Conservation (phyloP, 2,797 vertebrate genomes). For the Poliocrania exsul region DNA sequence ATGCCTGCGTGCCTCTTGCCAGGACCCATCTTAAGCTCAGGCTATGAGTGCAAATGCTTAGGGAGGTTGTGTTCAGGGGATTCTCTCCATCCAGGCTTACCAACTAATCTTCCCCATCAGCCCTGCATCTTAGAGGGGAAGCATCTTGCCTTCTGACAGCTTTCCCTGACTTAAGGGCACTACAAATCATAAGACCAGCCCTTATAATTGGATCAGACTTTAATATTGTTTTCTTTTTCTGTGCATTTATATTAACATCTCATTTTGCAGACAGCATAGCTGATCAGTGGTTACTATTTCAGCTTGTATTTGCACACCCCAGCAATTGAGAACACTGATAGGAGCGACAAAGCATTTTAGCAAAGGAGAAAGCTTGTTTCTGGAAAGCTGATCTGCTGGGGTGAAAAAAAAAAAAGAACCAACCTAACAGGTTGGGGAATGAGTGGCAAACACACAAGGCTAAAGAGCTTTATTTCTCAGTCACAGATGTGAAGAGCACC, state of each 20-base stretch:
- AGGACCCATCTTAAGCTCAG: constrained; percentile 62
- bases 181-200: constrained; percentile 5
- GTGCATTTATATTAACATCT: constrained; percentile 6
- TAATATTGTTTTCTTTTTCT: not conserved
- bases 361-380: not conserved
- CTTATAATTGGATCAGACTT: constrained; percentile 18
- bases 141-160: constrained; percentile 9
- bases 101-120: constrained; percentile 10
- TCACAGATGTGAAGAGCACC: not conserved
- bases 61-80: not conserved
- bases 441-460: not conserved
- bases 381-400: not conserved
- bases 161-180: not conserved
- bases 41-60: not conserved
- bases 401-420: not conserved
- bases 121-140: not conserved
- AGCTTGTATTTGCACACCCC: not conserved
- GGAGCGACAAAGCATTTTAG: not conserved
- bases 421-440: not conserved
- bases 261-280: not conserved
- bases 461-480: not conserved
- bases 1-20: constrained; percentile 64
- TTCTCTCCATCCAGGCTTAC: constrained; percentile 36
- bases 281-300: not conserved
- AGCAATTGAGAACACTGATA: not conserved